Base-by-base conservation (phyloP, 2,888 invertebrate genomes). In the Dicranocentrus wangi region DNA sequence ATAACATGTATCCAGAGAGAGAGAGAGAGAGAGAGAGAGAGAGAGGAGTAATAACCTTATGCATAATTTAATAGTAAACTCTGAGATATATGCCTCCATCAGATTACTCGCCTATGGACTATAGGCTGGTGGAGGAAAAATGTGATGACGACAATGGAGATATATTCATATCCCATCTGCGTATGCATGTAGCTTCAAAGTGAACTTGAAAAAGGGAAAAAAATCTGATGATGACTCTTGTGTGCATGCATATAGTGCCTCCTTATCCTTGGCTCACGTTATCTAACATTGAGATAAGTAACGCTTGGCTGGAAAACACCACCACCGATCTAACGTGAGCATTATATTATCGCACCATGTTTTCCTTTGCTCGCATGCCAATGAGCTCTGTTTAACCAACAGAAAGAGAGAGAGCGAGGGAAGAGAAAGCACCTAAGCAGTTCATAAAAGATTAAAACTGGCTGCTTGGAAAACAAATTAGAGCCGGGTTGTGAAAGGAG, bases 81-180 rank as follows among this genome's bases (percentile, higher is more conserved):
- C 21, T 19, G 3, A 15, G 23, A 21, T 8, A 23, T 21, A 55
- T 10, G 15, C 21, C 7, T 19, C 3, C 55, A 19, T 21, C 1
- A 15, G 13, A 47, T 23, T 21, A 13, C 21, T 21, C 5, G 7
- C 17, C 51, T 51, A 5, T n/a, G 7, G 7, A 51, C n/a, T 51
- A 51, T 39, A 13, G 39, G 13, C 13, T 5, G 5, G 39, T 39
- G 39, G 13, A n/a, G 51, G 21, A 25, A 58, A 15, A 55, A 55
- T n/a, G 58, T 23, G 23, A 58, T 70, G 70, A 70, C 70, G 70
- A 58, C 70, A 70, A 70, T 70, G 60, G 28, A 58, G 43, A 42
- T 39, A 58, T 39, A 23, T 10, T 27, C 47, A 68, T 65, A 43
- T 42, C 5, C 39, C 5, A 13, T 5, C 39, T 8, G 7, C 7